Percentiles rank a stretch among this genome's conserved stretches.
Conservation (phyloP, 2,888 invertebrate species). For the Ferrisia virgata region DNA sequence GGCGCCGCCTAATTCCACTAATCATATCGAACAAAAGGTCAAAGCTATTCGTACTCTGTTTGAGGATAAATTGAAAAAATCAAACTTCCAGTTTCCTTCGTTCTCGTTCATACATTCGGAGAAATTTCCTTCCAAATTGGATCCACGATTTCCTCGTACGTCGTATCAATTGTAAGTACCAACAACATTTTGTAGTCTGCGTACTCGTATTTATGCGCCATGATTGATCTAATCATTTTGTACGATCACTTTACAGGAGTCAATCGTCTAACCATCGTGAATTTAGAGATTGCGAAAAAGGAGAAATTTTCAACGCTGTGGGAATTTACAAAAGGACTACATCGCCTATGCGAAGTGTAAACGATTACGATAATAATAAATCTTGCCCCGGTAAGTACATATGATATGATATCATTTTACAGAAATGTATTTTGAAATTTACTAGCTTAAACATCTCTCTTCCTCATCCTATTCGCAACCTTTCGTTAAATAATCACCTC, state of each 20-base stretch:
- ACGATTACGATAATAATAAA: neutral
- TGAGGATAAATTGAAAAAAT: neutral
- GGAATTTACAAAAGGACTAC: conserved; percentile 73
- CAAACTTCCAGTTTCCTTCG: neutral
- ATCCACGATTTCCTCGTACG: conserved; percentile 51
- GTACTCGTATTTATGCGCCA: too few species aligned
- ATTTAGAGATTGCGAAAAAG: conserved; percentile 66
- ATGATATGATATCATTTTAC: too few species aligned
- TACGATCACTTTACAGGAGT: neutral
- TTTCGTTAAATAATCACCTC: neutral
- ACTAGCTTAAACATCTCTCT: too few species aligned
- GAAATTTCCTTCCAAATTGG: conserved; percentile 49
- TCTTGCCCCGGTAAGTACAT: neutral
- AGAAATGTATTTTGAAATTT: too few species aligned
- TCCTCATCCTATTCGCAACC: neutral
- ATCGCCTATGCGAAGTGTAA: conserved; percentile 59
- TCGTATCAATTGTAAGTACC: conserved; percentile 51
- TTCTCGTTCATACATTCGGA: conserved; percentile 46
- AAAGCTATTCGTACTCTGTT: neutral
- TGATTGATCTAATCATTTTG: too few species aligned
- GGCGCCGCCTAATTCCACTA: conserved; percentile 19
- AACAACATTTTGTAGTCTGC: neutral
- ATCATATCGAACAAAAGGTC: conserved; percentile 15
- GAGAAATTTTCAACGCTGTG: conserved; percentile 60
- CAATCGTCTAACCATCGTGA: conserved; percentile 66